Conservation (phyloP, 2,888 invertebrate species). For the Phasia obesa region DNA sequence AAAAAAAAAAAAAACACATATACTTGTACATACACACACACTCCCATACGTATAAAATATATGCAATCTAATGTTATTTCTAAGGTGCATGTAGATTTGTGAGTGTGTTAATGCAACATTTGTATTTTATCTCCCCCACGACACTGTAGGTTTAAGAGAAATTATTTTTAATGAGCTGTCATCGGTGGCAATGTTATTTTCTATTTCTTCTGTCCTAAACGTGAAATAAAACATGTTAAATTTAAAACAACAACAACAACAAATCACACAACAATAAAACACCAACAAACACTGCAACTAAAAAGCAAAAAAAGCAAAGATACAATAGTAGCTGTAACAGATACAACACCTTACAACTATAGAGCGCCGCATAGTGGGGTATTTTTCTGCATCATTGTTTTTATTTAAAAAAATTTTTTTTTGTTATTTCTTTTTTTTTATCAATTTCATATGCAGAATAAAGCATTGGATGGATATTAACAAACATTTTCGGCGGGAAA, state of each 20-base stretch:
- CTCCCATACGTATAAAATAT: not conserved
- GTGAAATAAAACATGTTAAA: slow-evolving; percentile 54
- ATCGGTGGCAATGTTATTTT: slow-evolving; percentile 63
- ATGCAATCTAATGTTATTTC: not conserved
- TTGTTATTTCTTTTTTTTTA: not conserved
- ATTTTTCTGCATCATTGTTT: slow-evolving; percentile 8
- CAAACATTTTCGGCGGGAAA: slow-evolving; percentile 69
- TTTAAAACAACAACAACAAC: slow-evolving; percentile 38
- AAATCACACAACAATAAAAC: slow-evolving; percentile 41
- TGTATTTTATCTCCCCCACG: slow-evolving; percentile 61
- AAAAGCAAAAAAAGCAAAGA: slow-evolving; percentile 22
- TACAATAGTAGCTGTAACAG: slow-evolving; percentile 42
- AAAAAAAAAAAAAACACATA: not conserved
- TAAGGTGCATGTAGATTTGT: not conserved
- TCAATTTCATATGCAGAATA: slow-evolving; percentile 45
- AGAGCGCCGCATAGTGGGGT: slow-evolving; percentile 21
- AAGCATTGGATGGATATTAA: slow-evolving; percentile 23
- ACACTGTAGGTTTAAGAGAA: slow-evolving; percentile 58
- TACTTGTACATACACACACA: not conserved
- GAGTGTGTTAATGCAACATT: slow-evolving; percentile 21
- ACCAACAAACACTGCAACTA: slow-evolving; percentile 22
- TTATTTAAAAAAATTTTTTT: not conserved
- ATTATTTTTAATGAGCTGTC: slow-evolving; percentile 68
- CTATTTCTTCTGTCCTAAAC: slow-evolving; percentile 38
- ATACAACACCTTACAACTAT: slow-evolving; percentile 52